Evolutionary conservation across 2,113 vertebrate species (phyloP), one percentile per base, ranked within the genome.

Genomic region (Condylura cristata): DNA sequence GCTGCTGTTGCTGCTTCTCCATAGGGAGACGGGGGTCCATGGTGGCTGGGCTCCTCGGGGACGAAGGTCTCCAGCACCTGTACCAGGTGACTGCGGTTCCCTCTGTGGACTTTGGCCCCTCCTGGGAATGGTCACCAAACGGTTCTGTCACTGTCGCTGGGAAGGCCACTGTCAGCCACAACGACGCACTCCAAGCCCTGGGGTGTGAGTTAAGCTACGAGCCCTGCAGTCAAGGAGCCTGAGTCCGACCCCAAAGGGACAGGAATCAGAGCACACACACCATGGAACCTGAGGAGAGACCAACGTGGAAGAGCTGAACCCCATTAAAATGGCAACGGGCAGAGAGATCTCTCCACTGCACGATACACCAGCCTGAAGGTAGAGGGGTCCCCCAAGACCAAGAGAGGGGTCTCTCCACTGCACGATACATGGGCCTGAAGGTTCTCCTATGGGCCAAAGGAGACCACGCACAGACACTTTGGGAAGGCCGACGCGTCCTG

Each of bases 391-490:
- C n/a, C n/a, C n/a, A n/a, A n/a, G n/a, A n/a, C n/a, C n/a, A n/a
- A n/a, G n/a, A 11, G 32, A n/a, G n/a, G n/a, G n/a, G n/a, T n/a
- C n/a, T n/a, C n/a, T n/a, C n/a, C n/a, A n/a, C n/a, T n/a, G n/a
- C n/a, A n/a, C n/a, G n/a, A n/a, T n/a, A n/a, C n/a, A n/a, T n/a
- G n/a, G 5, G 16, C 56, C 22, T 20, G 22, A 22, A 58, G 16
- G 56, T 58, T 58, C 56, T 58, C 16, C 39, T 12, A 30, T 8
- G 3, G 34, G 34, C 48, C 72, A 39, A 20, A 34, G 76, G 20
- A 56, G n/a, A 32, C 8, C 9, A 22, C 0, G 0, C 0, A 17
- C 1, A 2, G 41, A 48, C 18, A 34, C 48, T n/a, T 5, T 0
- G 58, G 71, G 39, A 65, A 56, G 53, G 17, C 6, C 0, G 1